A percentile compares a stretch with the other conserved stretches of the same genome.
phyloP scores from a whole-genome alignment of 2,113 vertebrate species.

The Muntiacus muntjak region DNA sequence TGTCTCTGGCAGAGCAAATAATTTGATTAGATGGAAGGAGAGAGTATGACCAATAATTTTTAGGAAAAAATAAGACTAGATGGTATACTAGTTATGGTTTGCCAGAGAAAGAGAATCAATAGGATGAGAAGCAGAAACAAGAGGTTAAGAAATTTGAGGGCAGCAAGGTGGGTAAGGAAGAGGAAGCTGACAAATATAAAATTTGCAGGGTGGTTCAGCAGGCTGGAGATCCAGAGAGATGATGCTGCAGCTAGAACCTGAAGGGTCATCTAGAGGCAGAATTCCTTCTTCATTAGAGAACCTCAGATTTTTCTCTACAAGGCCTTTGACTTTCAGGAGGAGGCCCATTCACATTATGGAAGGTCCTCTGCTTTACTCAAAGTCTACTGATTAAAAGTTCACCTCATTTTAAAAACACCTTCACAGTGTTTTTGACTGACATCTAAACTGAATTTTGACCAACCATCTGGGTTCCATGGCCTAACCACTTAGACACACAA shows the following conservation, averaged over 20 bases:
- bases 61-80: not conserved
- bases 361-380: not conserved
- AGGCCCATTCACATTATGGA: fast-evolving
- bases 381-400: not conserved
- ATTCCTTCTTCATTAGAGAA: not conserved
- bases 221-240: not conserved
- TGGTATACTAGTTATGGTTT: not conserved
- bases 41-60: not conserved
- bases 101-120: not conserved
- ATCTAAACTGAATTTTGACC: not conserved
- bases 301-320: not conserved
- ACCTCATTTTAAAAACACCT: not conserved
- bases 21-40: not conserved
- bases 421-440: not conserved
- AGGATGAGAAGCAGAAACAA: not conserved
- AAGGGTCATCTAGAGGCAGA: not conserved
- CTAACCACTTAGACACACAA: not conserved
- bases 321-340: not conserved
- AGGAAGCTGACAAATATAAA: not conserved
- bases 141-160: not conserved
- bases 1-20: not conserved
- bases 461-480: not conserved
- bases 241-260: fast-evolving
- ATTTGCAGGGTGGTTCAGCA: not conserved
- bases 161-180: fast-evolving